Evolutionary conservation across 1,140 invertebrate genomes (phyloP), one percentile per base, ranked within the genome.

Genomic region (Bombus haemorrhoidalis): DNA sequence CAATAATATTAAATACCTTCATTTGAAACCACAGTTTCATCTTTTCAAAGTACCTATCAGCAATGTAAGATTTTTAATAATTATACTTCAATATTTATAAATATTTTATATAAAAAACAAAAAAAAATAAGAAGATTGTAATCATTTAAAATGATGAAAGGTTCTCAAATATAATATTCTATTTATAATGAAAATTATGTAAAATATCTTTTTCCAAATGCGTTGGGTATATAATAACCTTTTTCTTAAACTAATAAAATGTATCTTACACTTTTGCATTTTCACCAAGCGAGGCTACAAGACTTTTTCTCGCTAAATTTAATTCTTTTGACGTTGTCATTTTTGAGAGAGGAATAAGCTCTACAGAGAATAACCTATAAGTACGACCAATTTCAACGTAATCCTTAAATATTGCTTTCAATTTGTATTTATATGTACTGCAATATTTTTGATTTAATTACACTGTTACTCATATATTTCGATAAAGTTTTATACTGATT

Each of bases 21-120:
- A 97, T 97, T 87, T 96, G 96, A 86, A 97, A 97, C 97, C 97
- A 97, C 37, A 96, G 94, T 83, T 97, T 97, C 96, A 97, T 96
- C 83, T 97, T 96, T 78, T 95, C 95, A 86, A 97, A 96, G 90
- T 97, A 97, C 81, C 96, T 96, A 85, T 59, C 86, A 91, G 90
- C 64, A 89, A 87, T 73, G 22, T 78, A 84, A 83, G 81, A 53
- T 41, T 57, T 59, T 72, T 85, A 66, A 62, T 37, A 85, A 53
- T 39, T 62, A 53, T 43, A n/a, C 32, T 39, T 53, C 28, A 32
- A 32, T 43, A 18, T 37, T 32, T 22, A 77, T 34, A 53, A 41
- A 13, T 3, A 22, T 8, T n/a, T 32, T 53, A 73, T 76, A n/a
- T 22, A 76, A 25, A 62, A n/a, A 71, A 22, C 5, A 37, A 37